Conservation (phyloP, 2,113 vertebrate species). For the Hoplias malabaricus region DNA sequence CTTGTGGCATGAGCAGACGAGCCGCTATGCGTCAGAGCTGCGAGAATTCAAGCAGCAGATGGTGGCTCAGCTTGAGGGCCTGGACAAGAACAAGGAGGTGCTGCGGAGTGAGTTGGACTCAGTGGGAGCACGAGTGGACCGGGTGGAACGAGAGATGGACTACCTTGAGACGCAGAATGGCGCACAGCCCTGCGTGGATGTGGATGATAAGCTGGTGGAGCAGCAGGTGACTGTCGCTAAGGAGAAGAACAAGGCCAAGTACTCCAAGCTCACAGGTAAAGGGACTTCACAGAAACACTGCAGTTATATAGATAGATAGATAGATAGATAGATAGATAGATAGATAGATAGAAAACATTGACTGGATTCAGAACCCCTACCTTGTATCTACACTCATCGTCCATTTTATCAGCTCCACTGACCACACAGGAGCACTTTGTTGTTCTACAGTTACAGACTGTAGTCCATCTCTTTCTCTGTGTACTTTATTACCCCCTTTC, state of each 20-base stretch:
- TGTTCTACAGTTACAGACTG: too few relatives aligned
- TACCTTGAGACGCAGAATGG: constrained; percentile 93
- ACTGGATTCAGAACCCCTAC: too few relatives aligned
- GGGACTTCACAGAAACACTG: constrained; percentile 7
- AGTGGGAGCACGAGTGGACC: constrained; percentile 82
- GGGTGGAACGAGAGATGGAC: constrained; percentile 92
- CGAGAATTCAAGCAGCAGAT: constrained; percentile 95
- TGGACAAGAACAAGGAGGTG: constrained; percentile 88
- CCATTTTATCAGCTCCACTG: too few relatives aligned
- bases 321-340: background rate
- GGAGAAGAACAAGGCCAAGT: constrained; percentile 87
- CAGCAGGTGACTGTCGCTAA: constrained; percentile 80
- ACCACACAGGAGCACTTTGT: too few relatives aligned
- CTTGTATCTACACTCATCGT: too few relatives aligned
- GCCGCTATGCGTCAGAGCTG: constrained; percentile 88
- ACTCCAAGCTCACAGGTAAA: constrained; percentile 87
- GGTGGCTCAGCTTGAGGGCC: constrained; percentile 84
- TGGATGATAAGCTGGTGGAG: constrained; percentile 87
- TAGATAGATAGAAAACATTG: background rate
- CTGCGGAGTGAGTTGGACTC: constrained; percentile 81
- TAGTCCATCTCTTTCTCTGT: too few relatives aligned
- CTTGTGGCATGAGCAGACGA: constrained; percentile 92
- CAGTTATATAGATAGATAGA: background rate
- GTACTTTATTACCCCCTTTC: too few relatives aligned
- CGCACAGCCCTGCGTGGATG: constrained; percentile 85